A percentile compares a stretch with the other conserved stretches of the same genome.
Conservation (phyloP, 2,888 invertebrate genomes). For the Linnaemya tessellans region DNA sequence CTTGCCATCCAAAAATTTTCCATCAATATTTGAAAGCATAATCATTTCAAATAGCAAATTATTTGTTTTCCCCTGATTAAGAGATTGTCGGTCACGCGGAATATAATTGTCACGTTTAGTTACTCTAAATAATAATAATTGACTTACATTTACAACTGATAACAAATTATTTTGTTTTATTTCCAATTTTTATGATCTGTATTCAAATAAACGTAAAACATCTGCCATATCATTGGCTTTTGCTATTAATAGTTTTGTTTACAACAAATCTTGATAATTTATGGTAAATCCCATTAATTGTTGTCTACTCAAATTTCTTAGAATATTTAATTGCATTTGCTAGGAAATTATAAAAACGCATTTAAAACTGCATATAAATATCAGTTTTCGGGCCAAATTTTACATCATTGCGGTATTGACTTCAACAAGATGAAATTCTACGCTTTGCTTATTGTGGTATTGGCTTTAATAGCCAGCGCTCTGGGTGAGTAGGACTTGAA, state of each 20-base stretch:
- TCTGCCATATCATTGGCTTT: not conserved
- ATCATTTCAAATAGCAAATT: not conserved
- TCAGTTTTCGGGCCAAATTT: not conserved
- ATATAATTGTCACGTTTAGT: not conserved
- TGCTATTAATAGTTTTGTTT: slow-evolving; percentile 1
- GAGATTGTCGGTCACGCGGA: not conserved
- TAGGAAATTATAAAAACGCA: not conserved
- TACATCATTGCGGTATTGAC: slow-evolving; percentile 43
- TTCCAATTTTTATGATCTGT: not conserved
- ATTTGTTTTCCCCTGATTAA: not conserved
- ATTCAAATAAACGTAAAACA: not conserved
- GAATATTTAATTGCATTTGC: not conserved
- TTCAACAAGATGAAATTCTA: slow-evolving; percentile 59
- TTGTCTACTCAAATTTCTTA: slow-evolving; percentile 31
- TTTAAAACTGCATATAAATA: slow-evolving; percentile 53
- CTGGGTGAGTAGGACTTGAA: slow-evolving; percentile 32
- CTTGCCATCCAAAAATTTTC: not conserved
- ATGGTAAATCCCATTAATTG: slow-evolving; percentile 24
- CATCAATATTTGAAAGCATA: not conserved
- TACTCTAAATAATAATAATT: not conserved
- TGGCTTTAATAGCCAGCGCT: slow-evolving; percentile 60
- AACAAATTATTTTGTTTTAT: not conserved
- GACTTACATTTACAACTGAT: slow-evolving; percentile 7
- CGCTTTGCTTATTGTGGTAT: slow-evolving; percentile 48
- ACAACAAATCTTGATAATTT: slow-evolving; percentile 7